Evolutionary conservation across 2,113 vertebrate genomes (phyloP).

Genomic region (Phasianus colchicus): DNA sequence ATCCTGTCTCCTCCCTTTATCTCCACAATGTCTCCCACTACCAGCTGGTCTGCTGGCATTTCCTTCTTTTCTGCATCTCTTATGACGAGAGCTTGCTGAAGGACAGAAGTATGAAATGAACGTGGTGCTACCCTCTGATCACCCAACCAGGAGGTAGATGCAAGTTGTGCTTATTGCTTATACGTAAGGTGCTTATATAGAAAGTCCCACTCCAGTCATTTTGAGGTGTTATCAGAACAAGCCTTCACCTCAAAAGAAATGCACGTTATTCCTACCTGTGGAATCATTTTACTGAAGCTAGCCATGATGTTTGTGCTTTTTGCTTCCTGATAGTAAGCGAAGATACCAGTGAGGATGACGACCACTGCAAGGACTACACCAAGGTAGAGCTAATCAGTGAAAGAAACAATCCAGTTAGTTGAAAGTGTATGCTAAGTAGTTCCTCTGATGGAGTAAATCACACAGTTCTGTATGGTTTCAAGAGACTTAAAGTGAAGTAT

Average conservation of each 20-base stretch:
- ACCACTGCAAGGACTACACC: constrained; percentile 80
- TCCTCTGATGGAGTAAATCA: not conserved
- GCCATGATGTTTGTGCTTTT: constrained; percentile 88
- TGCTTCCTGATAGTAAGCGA: constrained; percentile 86
- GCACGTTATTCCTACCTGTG: constrained; percentile 76
- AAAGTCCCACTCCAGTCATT: not conserved
- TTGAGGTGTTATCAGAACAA: accelerated
- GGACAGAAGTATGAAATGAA: not conserved
- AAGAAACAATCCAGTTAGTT: not conserved
- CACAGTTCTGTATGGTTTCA: not conserved
- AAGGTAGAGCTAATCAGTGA: constrained; percentile 76
- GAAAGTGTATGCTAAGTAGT: not conserved
- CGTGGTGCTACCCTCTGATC: not conserved
- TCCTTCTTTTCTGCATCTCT: constrained; percentile 79
- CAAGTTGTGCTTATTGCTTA: not conserved
- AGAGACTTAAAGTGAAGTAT: not conserved
- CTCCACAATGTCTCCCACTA: constrained; percentile 83
- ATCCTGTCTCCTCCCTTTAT: constrained; percentile 85
- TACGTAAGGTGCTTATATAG: no score
- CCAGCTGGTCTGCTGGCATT: constrained; percentile 78
- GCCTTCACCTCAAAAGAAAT: not conserved
- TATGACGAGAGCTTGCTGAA: constrained; percentile 82
- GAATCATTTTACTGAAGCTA: constrained; percentile 86
- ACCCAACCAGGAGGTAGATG: not conserved
- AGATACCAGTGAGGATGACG: constrained; percentile 82